A percentile compares a stretch with the other conserved stretches of the same genome.
Conservation (phyloP, 2,113 vertebrate genomes). For the Nibea coibor region DNA sequence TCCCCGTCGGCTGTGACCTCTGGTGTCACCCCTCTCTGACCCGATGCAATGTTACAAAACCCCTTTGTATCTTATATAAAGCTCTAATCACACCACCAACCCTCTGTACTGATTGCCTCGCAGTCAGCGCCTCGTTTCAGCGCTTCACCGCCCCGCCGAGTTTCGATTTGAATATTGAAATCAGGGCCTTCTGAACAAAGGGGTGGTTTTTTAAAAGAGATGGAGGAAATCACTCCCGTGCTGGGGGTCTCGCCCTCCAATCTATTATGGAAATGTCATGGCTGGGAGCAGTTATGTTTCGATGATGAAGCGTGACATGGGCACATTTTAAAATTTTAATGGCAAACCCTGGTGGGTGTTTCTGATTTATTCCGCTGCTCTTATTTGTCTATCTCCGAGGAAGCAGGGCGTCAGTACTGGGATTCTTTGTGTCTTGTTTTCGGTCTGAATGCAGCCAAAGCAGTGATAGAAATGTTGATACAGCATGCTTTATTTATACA, state of each 20-base stretch:
- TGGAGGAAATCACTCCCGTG: conserved; percentile 61
- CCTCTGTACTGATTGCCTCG: conserved; percentile 32
- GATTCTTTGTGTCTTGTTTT: conserved; percentile 40
- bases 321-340: conserved; percentile 58
- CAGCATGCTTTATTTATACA: conserved; percentile 20
- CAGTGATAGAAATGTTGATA: conserved; percentile 28
- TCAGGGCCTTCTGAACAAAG: conserved; percentile 70
- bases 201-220: conserved; percentile 42
- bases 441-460: conserved; percentile 27
- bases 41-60: too few species aligned
- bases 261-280: conserved; percentile 78
- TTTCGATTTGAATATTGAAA: conserved; percentile 83
- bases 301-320: conserved; percentile 62
- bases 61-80: not conserved
- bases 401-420: conserved; percentile 20
- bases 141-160: conserved; percentile 30
- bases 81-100: conserved; percentile 4
- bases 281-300: conserved; percentile 64
- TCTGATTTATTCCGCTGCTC: conserved; percentile 17
- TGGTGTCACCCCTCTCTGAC: not conserved
- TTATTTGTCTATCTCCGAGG: conserved; percentile 64
- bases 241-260: conserved; percentile 47
- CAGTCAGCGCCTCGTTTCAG: conserved; percentile 20
- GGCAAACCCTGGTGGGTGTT: conserved; percentile 25
- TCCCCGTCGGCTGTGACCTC: conserved; percentile 13